phyloP scores from a whole-genome alignment of 2,113 vertebrate genomes.

The Oncorhynchus mykiss region DNA sequence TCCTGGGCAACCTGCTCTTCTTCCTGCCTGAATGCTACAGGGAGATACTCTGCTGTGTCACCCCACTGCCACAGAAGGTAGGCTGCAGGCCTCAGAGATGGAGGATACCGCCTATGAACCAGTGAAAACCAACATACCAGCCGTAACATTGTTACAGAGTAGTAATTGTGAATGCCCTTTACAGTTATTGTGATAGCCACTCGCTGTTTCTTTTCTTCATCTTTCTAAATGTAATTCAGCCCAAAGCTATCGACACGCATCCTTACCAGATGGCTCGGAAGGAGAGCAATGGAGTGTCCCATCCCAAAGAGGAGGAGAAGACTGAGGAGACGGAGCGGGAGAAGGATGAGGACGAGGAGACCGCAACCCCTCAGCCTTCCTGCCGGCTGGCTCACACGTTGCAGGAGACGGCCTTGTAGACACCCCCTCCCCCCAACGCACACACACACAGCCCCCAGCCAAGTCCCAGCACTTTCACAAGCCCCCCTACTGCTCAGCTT shows the following conservation, averaged over 20 bases:
- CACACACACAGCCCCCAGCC: neutral
- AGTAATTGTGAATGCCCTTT: too few species aligned
- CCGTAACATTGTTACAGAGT: too few species aligned
- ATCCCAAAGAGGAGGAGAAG: conserved; percentile 44
- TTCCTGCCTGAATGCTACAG: conserved; percentile 80
- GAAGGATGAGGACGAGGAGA: conserved; percentile 29
- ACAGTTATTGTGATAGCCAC: too few species aligned
- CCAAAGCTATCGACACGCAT: conserved; percentile 26
- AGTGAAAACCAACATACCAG: too few species aligned
- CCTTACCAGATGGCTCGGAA: conserved; percentile 51
- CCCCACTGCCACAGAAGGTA: conserved; percentile 66
- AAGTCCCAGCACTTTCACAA: neutral
- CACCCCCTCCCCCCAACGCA: neutral
- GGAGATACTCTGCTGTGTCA: conserved; percentile 76
- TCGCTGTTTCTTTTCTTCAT: neutral
- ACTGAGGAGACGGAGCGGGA: conserved; percentile 38
- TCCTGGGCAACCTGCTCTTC: conserved; percentile 80
- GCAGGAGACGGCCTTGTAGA: conserved; percentile 80
- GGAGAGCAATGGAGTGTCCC: conserved; percentile 63
- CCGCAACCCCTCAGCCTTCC: conserved; percentile 8
- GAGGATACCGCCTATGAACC: too few species aligned
- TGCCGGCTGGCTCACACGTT: conserved; percentile 56
- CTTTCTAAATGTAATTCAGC: conserved; percentile 50
- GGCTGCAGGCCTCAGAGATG: neutral
- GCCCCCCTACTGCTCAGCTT: neutral